Base-by-base conservation (phyloP, 2,113 vertebrate genomes). In the Mohoua ochrocephala region DNA sequence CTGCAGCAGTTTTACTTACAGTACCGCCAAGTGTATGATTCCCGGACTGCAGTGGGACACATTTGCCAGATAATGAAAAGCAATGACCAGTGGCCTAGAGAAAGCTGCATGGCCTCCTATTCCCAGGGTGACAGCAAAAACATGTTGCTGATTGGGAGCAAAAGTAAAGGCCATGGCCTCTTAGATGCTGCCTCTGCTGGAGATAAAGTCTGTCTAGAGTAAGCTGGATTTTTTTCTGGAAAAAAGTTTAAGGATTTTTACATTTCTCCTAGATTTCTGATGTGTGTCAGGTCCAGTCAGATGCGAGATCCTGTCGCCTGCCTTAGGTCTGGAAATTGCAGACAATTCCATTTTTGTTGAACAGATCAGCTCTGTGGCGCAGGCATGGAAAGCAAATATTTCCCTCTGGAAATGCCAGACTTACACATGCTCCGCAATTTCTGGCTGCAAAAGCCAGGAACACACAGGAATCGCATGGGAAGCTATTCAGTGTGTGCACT, bases 271-370 rank as follows among this genome's bases (percentile, higher is more conserved):
- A 15, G 23, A 61, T 61, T 80, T 76, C 37, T 83, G 61, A 69
- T 35, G 21, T 57, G 9, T 37, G 11, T 47, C n/a, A 75, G 21
- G 23, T 8, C 1, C 33, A 54, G 2, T 35, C 42, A 42, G 28
- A 67, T 2, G 4, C 54, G 21, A 9, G 42, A 84, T 63, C 7
- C 11, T 64, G 44, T 52, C 0, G 0, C 19, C 35, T 68, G 44
- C 11, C 15, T 64, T 57, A 44, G 31, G 17, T 79, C 70, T 90
- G 57, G 47, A 91, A 94, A 84, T 31, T 45, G 39, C 35, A 93
- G 41, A 19, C 0, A 2, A 67, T 67, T 91, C 59, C 8, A 70
- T 30, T 41, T 78, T 39, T 22, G 39, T 87, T 84, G 73, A 84
- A 63, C 56, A 68, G 60, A 54, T 28, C 50, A 67, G 28, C 20